Evolutionary conservation across 2,888 invertebrate genomes (phyloP).

Genomic region (Dromius quadrimaculatus): DNA sequence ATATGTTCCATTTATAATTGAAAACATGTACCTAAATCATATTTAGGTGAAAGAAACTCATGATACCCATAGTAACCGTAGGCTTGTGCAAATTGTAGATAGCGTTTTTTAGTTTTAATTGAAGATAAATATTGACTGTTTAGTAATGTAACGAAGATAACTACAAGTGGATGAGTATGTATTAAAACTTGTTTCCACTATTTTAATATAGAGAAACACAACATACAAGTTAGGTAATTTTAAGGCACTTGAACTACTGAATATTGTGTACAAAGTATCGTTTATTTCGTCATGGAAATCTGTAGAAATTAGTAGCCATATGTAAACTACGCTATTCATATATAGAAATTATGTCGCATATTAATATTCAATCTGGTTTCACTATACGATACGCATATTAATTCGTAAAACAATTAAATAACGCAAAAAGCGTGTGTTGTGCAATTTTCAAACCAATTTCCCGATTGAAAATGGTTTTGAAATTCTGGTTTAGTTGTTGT

Average conservation of each 20-base stretch:
- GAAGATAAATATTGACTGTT: slow-evolving; percentile 45
- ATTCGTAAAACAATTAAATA: slow-evolving; percentile 21
- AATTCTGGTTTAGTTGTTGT: slow-evolving; percentile 41
- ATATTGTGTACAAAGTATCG: slow-evolving; percentile 49
- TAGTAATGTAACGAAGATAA: slow-evolving; percentile 21
- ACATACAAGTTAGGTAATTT: slow-evolving; percentile 35
- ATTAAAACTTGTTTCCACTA: slow-evolving; percentile 41
- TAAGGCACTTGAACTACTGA: slow-evolving; percentile 44
- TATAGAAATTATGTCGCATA: slow-evolving; percentile 47
- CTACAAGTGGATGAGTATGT: slow-evolving; percentile 37
- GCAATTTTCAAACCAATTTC: slow-evolving; percentile 5
- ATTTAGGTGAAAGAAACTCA: slow-evolving; percentile 30
- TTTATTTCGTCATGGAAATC: slow-evolving; percentile 38
- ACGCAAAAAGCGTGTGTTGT: slow-evolving; percentile 28
- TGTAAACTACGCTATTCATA: slow-evolving; percentile 46
- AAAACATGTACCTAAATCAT: slow-evolving; percentile 24
- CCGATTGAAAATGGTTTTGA: slow-evolving; percentile 2
- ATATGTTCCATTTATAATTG: too few species aligned
- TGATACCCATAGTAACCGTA: slow-evolving; percentile 24
- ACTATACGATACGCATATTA: slow-evolving; percentile 34
- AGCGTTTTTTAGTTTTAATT: slow-evolving; percentile 41
- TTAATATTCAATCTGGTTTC: slow-evolving; percentile 43
- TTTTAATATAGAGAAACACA: slow-evolving; percentile 37
- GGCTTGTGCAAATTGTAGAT: slow-evolving; percentile 47
- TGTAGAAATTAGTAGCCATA: slow-evolving; percentile 48